Conservation (phyloP, 2,797 vertebrate genomes). For the Peromyscus eremicus region DNA sequence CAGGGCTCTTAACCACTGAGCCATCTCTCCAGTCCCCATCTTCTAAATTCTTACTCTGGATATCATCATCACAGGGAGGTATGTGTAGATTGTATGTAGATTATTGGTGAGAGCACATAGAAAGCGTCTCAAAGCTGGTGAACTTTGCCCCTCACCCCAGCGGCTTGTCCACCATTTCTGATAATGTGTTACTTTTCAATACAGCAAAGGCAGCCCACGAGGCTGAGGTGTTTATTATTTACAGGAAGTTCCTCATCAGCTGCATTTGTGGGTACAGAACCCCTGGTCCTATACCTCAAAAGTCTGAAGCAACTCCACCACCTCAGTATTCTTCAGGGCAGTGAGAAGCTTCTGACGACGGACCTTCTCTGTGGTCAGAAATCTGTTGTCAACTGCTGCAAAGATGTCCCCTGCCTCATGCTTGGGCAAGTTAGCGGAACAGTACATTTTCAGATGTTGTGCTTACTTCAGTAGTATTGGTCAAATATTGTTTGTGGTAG, state of each 20-base stretch:
- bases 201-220: not conserved
- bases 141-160: not conserved
- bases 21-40: no score
- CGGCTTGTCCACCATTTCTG: not conserved
- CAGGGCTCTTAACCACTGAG: no score
- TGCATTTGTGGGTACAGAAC: not conserved
- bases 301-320: rapidly evolving
- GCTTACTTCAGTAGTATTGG: not conserved
- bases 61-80: not conserved
- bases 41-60: not conserved
- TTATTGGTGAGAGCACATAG: not conserved
- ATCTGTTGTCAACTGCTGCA: not conserved
- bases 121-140: not conserved
- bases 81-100: not conserved
- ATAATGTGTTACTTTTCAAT: not conserved
- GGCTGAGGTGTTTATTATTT: constrained; percentile 19
- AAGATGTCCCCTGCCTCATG: not conserved
- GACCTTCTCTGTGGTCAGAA: not conserved
- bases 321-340: not conserved
- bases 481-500: not conserved
- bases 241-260: not conserved
- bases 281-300: rapidly evolving
- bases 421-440: not conserved
- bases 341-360: not conserved
- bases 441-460: not conserved